Evolutionary conservation across 2,797 vertebrate genomes (phyloP), one percentile per base, ranked within the genome.

Genomic region (Antennarius maculatus): DNA sequence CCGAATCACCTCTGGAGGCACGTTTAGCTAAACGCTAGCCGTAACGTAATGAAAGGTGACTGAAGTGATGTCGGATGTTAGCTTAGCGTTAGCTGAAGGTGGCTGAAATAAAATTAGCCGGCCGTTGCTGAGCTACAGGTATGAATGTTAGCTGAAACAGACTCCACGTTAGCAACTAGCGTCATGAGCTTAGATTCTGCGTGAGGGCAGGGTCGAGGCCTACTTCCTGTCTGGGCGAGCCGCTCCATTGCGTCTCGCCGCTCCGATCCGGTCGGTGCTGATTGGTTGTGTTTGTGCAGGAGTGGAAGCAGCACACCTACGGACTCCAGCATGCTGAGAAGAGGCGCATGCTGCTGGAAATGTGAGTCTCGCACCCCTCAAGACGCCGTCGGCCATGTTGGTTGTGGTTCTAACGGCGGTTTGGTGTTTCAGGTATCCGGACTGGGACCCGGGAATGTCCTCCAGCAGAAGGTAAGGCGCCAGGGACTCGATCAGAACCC

Each of bases 251-350:
- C n/a, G n/a, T n/a, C 46, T n/a, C 4, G 15, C n/a, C n/a, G n/a
- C 23, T 23, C 23, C 23, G 23, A 23, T 23, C 11, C 10, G 23
- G 28, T 34, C 2, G 0, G 23, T 23, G 23, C 23, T 71, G 46
- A 61, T 27, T 75, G 29, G 82, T 23, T 6, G 0, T 72, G 37
- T 61, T 39, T 69, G 58, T 39, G 27, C 54, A 94, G 94, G 92
- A 94, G 84, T 94, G 94, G 94, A 94, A 89, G 64, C 92, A 93
- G 18, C 94, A 94, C 82, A 53, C 62, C 0, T 86, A 90, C 15
- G 92, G 94, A 53, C 86, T 92, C 5, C 82, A 89, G 15, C 94
- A 94, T 86, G 81, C 90, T 4, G 92, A 93, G 57, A 94, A 91
- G 77, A 77, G 89, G 13, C 86, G 91, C 9, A 61, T 58, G 16